A percentile compares a stretch with the other conserved stretches of the same genome.
These are phyloP conservation scores for Eledona agricola DNA, from an alignment of 2,888 invertebrate genomes.

Conservation along the genomic window DNA sequence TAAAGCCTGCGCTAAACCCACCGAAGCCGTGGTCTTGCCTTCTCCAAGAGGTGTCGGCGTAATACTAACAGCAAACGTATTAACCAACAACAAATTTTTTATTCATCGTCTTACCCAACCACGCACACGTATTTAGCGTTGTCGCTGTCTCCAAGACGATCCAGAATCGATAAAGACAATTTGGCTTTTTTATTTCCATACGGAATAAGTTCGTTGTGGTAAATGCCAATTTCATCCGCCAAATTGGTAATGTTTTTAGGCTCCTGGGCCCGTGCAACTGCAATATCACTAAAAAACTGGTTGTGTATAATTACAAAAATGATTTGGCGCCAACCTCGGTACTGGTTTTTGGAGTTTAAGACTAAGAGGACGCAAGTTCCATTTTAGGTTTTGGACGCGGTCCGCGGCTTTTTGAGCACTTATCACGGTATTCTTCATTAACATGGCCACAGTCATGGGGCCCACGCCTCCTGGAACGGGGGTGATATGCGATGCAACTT, in stretches of 20 bases:
- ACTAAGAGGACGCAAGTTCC: constrained; percentile 77
- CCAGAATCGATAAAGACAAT: constrained; percentile 80
- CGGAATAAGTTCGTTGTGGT: constrained; percentile 81
- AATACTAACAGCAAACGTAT: constrained; percentile 71
- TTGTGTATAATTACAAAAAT: constrained; percentile 4
- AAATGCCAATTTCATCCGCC: constrained; percentile 86
- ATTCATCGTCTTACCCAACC: constrained; percentile 77
- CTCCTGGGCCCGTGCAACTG: constrained; percentile 85
- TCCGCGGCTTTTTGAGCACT: constrained; percentile 76
- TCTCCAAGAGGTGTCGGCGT: constrained; percentile 99
- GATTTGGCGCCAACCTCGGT: constrained; percentile 75
- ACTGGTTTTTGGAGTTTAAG: constrained; percentile 75
- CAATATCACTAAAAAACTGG: constrained; percentile 79
- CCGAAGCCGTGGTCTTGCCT: constrained; percentile 95
- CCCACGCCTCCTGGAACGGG: constrained; percentile 98
- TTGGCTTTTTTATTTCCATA: constrained; percentile 97
- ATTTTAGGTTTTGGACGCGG: constrained; percentile 68
- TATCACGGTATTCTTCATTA: constrained; percentile 93
- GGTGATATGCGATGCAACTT: constrained; percentile 88
- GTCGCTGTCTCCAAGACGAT: constrained; percentile 73
- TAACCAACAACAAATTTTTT: constrained; percentile 1
- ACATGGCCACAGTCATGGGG: constrained; percentile 99
- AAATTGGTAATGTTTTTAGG: constrained; percentile 84
- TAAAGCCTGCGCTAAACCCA: constrained; percentile 93
- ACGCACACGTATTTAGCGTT: constrained; percentile 95